These are phyloP conservation scores for Platorchestia sp. DNA, from an alignment of 1,140 invertebrate species.

Conservation along the genomic window DNA sequence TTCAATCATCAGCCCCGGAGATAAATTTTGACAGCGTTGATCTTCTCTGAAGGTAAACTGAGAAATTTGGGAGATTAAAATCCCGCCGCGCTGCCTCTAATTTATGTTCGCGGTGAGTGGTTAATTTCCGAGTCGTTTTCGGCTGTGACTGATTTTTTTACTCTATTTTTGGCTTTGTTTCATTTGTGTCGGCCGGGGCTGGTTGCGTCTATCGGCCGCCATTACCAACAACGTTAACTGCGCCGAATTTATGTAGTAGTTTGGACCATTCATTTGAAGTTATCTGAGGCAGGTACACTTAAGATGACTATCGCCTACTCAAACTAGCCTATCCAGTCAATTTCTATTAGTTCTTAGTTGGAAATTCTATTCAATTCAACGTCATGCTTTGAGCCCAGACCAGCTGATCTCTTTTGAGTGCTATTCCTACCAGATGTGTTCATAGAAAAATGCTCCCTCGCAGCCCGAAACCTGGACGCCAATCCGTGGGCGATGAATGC, in stretches of 20 bases:
- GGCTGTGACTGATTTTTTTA: neutral
- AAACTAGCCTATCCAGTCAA: conserved; percentile 53
- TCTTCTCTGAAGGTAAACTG: conserved; percentile 30
- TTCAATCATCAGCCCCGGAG: neutral
- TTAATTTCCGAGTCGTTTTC: conserved; percentile 32
- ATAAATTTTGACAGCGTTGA: neutral
- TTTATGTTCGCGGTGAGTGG: conserved; percentile 29
- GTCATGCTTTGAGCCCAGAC: neutral
- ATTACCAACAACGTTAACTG: conserved; percentile 49
- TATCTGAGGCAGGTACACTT: conserved; percentile 54
- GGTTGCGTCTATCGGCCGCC: conserved; percentile 14
- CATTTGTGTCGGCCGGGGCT: neutral
- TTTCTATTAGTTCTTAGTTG: conserved; percentile 54
- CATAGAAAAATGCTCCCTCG: neutral
- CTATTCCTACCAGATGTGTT: neutral
- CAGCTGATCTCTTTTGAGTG: neutral
- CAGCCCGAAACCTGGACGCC: neutral
- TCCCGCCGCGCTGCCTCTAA: conserved; percentile 3
- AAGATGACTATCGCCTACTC: conserved; percentile 51
- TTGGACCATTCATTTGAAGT: conserved; percentile 54
- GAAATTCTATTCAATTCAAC: neutral
- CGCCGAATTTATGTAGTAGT: conserved; percentile 34
- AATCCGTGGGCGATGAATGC: neutral
- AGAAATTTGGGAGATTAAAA: conserved; percentile 42
- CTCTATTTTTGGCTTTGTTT: neutral